These are phyloP conservation scores for Temnothorax longispinosus DNA, from an alignment of 1,140 invertebrate species.

Conservation along the genomic window DNA sequence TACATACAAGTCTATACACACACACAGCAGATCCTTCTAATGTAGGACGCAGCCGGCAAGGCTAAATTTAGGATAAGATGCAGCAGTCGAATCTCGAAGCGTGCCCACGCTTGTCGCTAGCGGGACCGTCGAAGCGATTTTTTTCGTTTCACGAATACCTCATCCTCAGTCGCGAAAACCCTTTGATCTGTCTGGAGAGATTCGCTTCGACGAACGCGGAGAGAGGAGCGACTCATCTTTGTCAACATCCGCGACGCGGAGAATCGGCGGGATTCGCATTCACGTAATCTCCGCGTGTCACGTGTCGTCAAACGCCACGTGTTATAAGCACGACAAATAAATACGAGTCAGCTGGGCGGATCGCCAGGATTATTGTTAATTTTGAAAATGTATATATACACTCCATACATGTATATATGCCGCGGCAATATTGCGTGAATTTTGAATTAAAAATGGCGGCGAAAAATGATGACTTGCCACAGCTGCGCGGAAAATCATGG, in stretches of 20 bases:
- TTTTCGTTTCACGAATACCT: background rate
- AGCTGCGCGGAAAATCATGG: background rate
- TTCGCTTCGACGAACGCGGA: background rate
- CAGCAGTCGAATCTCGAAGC: slow-evolving; percentile 72
- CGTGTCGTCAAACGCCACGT: slow-evolving; percentile 72
- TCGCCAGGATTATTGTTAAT: slow-evolving; percentile 69
- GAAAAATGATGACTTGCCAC: background rate
- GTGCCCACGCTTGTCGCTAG: slow-evolving; percentile 69
- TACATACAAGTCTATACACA: background rate
- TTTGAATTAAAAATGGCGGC: slow-evolving; percentile 7
- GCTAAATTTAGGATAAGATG: slow-evolving; percentile 74
- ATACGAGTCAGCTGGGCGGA: slow-evolving; percentile 70
- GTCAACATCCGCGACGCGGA: background rate
- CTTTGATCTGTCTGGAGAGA: slow-evolving; percentile 26
- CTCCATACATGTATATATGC: slow-evolving; percentile 30
- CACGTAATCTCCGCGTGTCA: slow-evolving; percentile 60
- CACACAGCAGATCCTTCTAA: slow-evolving; percentile 61
- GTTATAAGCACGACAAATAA: slow-evolving; percentile 74
- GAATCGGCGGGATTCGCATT: slow-evolving; percentile 8
- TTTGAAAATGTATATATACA: slow-evolving; percentile 31
- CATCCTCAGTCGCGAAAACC: background rate
- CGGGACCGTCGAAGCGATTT: slow-evolving; percentile 50
- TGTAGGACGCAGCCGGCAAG: slow-evolving; percentile 71
- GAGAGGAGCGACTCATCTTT: background rate
- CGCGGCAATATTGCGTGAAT: background rate